Conservation (phyloP, 2,797 vertebrate genomes). For the Melanotaenia pygmaea region DNA sequence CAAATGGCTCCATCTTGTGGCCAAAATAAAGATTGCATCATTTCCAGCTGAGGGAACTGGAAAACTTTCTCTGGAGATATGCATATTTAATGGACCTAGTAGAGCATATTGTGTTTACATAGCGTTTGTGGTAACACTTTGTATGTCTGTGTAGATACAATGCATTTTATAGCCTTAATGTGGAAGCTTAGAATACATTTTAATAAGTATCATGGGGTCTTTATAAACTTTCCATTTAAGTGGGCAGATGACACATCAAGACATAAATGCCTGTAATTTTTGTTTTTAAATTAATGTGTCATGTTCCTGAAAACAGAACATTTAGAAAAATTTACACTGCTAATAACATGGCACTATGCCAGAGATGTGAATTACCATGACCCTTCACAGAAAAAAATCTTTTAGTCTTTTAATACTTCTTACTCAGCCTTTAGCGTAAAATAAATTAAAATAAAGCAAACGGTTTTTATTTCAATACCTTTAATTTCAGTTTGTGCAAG, state of each 20-base stretch:
- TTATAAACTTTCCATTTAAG: no score
- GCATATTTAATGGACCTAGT: no score
- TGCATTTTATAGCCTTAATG: no score
- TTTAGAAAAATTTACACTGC: not conserved
- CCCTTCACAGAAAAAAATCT: not conserved
- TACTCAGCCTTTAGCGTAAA: no score
- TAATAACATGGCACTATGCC: not conserved
- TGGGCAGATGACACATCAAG: not conserved
- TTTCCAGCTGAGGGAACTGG: fast-evolving
- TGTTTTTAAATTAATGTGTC: not conserved
- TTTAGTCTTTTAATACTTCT: not conserved
- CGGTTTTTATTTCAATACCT: constrained; percentile 71
- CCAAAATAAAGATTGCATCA: fast-evolving
- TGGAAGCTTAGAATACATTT: no score
- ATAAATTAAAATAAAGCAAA: not conserved
- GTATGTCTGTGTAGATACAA: no score
- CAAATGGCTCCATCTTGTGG: constrained; percentile 64
- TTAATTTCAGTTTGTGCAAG: constrained; percentile 82
- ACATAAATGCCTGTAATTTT: not conserved
- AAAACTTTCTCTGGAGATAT: not conserved
- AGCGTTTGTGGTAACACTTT: not conserved
- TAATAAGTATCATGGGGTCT: no score
- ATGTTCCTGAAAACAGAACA: not conserved
- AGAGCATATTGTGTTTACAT: no score
- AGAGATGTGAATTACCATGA: not conserved